Evolutionary conservation across 2,888 invertebrate species (phyloP), one percentile per base, ranked within the genome.

Genomic region (Rhamnusium bicolor): DNA sequence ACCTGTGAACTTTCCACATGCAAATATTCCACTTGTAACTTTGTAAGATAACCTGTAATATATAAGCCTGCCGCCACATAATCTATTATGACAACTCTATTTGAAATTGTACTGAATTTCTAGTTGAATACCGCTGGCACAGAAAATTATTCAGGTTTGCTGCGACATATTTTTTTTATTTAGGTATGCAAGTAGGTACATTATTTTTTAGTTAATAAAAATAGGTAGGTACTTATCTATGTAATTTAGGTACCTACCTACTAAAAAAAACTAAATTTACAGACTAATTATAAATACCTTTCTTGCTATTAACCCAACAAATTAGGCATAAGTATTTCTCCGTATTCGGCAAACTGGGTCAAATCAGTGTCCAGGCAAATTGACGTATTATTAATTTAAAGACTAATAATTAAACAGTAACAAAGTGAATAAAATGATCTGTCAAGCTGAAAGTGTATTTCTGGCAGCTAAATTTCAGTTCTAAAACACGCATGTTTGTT

Each of bases 31-130:
- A 84, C 82, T 82, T 84, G 84, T 83, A 83, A 83, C 81, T 83
- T 80, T 76, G 81, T 79, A 81, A 84, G 84, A 85, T 85, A 85
- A 84, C 81, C 82, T 80, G 83, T 83, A 83, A 85, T 81, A 81
- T 84, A 85, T 83, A 82, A 74, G 76, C 78, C 80, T 76, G 79
- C 81, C 79, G 81, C 66, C 82, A 81, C 84, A 85, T 85, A 85
- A 85, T 80, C 84, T 83, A 86, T 85, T 85, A 85, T 86, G 85
- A 86, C 85, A 86, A 84, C 84, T 86, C 83, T 84, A 86, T 86
- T 85, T 84, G 80, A 81, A 78, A 75, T 74, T 74, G 78, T 76
- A 32, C 56, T 69, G 69, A 58, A 56, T 71, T 71, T 71, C 65
- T 27, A 56, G 54, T 24, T 27, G 24, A 14, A 56, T 51, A 51